Conservation (phyloP, 2,888 invertebrate species). For the Mythimna albipuncta region DNA sequence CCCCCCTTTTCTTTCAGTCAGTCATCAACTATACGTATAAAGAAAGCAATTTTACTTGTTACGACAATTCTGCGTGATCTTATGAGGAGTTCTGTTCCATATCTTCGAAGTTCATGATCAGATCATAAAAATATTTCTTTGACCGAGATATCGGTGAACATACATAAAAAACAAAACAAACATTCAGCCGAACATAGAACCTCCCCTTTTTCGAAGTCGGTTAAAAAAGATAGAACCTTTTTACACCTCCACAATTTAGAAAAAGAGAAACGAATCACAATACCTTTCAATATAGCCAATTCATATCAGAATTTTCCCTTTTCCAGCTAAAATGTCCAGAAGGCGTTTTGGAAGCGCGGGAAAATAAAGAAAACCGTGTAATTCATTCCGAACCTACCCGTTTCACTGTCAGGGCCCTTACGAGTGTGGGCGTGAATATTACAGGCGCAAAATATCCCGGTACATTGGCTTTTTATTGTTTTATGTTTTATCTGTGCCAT, state of each 20-base stretch:
- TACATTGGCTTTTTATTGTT: slow-evolving; percentile 57
- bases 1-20: too few relatives aligned
- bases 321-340: slow-evolving; percentile 41
- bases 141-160: too few relatives aligned
- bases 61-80: too few relatives aligned
- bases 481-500: slow-evolving; percentile 44
- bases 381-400: slow-evolving; percentile 66
- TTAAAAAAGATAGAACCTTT: neutral
- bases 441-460: slow-evolving; percentile 54
- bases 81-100: too few relatives aligned
- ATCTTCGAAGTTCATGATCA: too few relatives aligned
- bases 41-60: too few relatives aligned
- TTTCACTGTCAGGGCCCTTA: slow-evolving; percentile 68
- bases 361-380: slow-evolving; percentile 63
- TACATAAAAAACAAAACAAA: too few relatives aligned
- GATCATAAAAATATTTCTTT: too few relatives aligned
- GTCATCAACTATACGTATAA: too few relatives aligned
- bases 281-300: slow-evolving; percentile 21
- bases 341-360: slow-evolving; percentile 45
- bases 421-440: slow-evolving; percentile 63
- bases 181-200: too few relatives aligned
- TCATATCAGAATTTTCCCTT: slow-evolving; percentile 20
- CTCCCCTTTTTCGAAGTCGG: too few relatives aligned
- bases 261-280: neutral
- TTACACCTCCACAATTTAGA: neutral